Evolutionary conservation across 2,797 vertebrate species (phyloP).

Genomic region (Anguilla anguilla): DNA sequence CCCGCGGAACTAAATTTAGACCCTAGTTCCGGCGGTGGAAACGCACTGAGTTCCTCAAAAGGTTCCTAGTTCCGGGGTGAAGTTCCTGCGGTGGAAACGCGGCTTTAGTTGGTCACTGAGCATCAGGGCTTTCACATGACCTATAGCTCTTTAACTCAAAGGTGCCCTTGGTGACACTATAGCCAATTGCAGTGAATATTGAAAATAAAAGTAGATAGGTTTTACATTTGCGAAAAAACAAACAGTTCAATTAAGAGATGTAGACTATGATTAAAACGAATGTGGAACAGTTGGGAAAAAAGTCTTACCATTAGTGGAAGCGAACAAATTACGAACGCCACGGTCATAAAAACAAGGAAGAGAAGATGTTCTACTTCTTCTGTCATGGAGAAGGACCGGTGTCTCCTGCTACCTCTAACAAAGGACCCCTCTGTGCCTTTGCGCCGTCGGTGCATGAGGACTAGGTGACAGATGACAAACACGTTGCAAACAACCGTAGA

Average conservation of each 20-base stretch:
- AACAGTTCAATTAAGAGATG: not conserved
- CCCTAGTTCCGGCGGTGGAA: no score
- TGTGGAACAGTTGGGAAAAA: not conserved
- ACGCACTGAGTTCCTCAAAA: no score
- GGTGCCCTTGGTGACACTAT: no score
- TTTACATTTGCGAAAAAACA: not conserved
- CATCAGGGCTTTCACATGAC: not conserved
- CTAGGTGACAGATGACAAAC: constrained; percentile 70
- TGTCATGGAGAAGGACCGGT: constrained; percentile 45
- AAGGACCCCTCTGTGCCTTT: constrained; percentile 48
- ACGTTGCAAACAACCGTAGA: constrained; percentile 79
- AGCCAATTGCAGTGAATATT: no score
- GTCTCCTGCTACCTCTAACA: constrained; percentile 54
- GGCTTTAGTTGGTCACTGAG: not conserved
- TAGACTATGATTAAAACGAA: not conserved
- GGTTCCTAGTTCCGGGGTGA: no score
- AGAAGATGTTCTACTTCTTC: constrained; percentile 80
- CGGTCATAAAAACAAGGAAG: constrained; percentile 79
- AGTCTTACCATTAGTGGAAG: constrained; percentile 79
- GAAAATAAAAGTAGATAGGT: no score
- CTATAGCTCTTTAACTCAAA: no score
- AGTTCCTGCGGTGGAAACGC: no score
- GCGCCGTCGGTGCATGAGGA: constrained; percentile 71
- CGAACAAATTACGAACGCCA: constrained; percentile 78
- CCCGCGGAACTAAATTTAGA: no score